Evolutionary conservation across 2,113 vertebrate species (phyloP), one percentile per base, ranked within the genome.

Genomic region (Cettia cetti): DNA sequence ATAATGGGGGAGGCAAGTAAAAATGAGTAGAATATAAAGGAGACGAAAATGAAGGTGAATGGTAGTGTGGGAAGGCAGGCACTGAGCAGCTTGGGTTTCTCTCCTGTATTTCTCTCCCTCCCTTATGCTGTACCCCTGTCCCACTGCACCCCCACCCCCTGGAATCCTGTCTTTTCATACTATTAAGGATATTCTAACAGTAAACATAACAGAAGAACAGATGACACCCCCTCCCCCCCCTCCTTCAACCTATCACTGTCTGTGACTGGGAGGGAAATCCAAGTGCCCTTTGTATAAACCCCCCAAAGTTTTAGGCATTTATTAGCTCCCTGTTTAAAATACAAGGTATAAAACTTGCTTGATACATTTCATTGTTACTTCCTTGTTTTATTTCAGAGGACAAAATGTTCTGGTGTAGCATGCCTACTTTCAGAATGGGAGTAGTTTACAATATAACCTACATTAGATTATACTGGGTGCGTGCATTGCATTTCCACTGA

Each of bases 1-100:
- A 86, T 91, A 92, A 94, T 89, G 96, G 94, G 86, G 87, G 91
- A 89, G 72, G 89, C 60, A 74, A 72, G 82, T 78, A 68, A 85
- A 81, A 82, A 86, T 59, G 82, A 83, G 54, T 54, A 39, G 92
- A 76, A 53, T 86, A 84, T 68, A 59, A 90, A 89, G 84, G 77
- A 76, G 63, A 50, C 28, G 13, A 53, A 64, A 87, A 65, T 59
- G 71, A 90, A 94, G 88, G 76, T 79, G 74, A 84, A 69, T 28
- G 57, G 52, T 45, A 63, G 92, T 40, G 85, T 86, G 91, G 88
- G 85, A 93, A 81, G 60, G 42, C n/a, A 74, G 45, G 37, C 30
- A 17, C 11, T 49, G 37, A 52, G 60, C 39, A 57, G n/a, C 45
- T 86, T 70, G 16, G 21, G 21, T 42, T 85, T 77, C 61, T 59